Evolutionary conservation across 2,113 vertebrate species (phyloP).

Genomic region (Erpornis zantholeuca): DNA sequence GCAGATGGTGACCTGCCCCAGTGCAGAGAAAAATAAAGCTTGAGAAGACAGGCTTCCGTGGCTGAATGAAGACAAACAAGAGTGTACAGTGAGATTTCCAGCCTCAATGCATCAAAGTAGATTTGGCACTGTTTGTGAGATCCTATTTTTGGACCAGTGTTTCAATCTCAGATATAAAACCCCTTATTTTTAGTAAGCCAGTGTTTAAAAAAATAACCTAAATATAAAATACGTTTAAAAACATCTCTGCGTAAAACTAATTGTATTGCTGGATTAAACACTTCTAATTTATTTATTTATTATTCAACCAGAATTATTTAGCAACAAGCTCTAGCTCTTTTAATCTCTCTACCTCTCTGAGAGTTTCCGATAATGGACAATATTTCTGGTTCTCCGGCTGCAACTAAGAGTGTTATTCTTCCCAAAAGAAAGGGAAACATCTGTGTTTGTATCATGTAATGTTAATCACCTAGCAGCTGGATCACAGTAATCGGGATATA

Average conservation of each 20-base stretch:
- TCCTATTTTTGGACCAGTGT: background rate
- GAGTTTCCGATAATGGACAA: background rate
- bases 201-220: background rate
- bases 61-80: background rate
- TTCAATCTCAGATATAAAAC: background rate
- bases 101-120: background rate
- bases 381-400: background rate
- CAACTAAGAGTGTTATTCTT: background rate
- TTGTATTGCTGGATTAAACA: background rate
- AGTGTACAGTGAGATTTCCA: background rate
- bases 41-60: background rate
- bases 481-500: background rate
- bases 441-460: background rate
- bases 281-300: background rate
- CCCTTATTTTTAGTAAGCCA: background rate
- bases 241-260: background rate
- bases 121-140: background rate
- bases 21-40: background rate
- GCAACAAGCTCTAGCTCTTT: background rate
- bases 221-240: background rate
- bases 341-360: background rate
- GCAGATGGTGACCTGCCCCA: background rate
- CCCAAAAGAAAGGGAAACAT: slow-evolving; percentile 36
- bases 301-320: background rate
- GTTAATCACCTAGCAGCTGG: background rate